Base-by-base conservation (phyloP, 2,797 vertebrate genomes). In the Rhinichthys osculus region DNA sequence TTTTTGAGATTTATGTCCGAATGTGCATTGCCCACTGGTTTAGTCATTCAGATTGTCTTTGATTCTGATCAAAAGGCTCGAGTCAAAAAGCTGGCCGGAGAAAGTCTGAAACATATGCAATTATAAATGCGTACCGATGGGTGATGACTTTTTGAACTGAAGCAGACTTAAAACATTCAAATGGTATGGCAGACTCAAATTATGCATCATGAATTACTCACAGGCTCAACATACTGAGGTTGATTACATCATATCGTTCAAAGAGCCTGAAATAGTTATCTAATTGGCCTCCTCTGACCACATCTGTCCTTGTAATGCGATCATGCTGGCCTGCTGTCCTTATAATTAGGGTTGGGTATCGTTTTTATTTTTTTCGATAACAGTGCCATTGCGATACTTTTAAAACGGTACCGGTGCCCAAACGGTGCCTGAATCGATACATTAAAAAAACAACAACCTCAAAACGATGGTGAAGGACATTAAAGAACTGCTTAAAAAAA, bases 1-100 rank as follows among this genome's bases (percentile, higher is more conserved):
- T 81, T 86, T 89, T 73, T 78, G 30, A 82, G 73, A 69, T 21
- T 11, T 27, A 35, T 21, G 67, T 82, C 71, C 59, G 14, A 47
- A 38, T 82, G 50, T 50, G 38, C 5, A 40, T 44, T n/a, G 44
- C 81, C 50, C 33, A 11, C 23, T 57, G 78, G 57, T 50, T 74
- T 67, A 83, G 70, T 57, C 54, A 85, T 73, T 74, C 54, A 16
- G 54, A 81, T 47, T 23, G 44, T 33, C 87, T 85, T 88, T 83
- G 80, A 83, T 86, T 80, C 74, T 83, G 83, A 85, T 88, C 72
- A 88, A 85, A 87, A 78, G 87, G 30, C 59, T 78, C 0, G 13
- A 76, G 38, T 47, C 69, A 23, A 59, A 76, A 71, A 73, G 74
- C 67, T 78, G 69, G 7, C 54, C 38, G 7, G 33, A 71, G 78